phyloP scores from a whole-genome alignment of 2,888 invertebrate species.

The Uloborus plumipes region DNA sequence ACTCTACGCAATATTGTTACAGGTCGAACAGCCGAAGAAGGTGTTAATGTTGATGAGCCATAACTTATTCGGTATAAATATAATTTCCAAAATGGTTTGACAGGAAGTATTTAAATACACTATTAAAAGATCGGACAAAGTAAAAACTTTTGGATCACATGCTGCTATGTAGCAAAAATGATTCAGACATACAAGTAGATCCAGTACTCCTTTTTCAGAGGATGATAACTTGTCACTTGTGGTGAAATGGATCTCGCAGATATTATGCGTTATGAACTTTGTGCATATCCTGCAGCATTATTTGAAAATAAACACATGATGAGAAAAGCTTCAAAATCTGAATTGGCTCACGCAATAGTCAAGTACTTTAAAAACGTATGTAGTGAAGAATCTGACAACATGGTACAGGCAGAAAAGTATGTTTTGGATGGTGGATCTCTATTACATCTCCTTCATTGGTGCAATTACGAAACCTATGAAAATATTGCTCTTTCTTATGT shows the following conservation, averaged over 20 bases:
- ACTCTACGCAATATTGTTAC: slow-evolving; percentile 3
- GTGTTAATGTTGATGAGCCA: neutral
- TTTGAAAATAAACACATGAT: too few species aligned
- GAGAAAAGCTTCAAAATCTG: too few species aligned
- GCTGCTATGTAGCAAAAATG: slow-evolving; percentile 8
- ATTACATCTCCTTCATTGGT: slow-evolving; percentile 6
- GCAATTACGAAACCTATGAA: neutral
- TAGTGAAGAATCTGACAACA: neutral
- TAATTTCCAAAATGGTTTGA: neutral
- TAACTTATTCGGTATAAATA: neutral
- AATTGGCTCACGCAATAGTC: too few species aligned
- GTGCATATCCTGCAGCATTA: too few species aligned
- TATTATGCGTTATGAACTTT: too few species aligned
- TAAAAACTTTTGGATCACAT: slow-evolving; percentile 1
- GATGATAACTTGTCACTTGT: too few species aligned
- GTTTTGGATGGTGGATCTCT: slow-evolving; percentile 17
- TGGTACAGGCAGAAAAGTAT: neutral
- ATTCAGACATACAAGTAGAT: slow-evolving; percentile 4
- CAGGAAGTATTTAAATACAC: neutral
- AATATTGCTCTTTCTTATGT: neutral
- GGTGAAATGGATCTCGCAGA: too few species aligned
- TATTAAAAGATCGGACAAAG: neutral
- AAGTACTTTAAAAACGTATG: neutral
- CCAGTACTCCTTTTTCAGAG: neutral
- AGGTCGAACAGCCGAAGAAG: neutral